Evolutionary conservation across 2,888 invertebrate species (phyloP).

Genomic region (Heliconius charithonia): DNA sequence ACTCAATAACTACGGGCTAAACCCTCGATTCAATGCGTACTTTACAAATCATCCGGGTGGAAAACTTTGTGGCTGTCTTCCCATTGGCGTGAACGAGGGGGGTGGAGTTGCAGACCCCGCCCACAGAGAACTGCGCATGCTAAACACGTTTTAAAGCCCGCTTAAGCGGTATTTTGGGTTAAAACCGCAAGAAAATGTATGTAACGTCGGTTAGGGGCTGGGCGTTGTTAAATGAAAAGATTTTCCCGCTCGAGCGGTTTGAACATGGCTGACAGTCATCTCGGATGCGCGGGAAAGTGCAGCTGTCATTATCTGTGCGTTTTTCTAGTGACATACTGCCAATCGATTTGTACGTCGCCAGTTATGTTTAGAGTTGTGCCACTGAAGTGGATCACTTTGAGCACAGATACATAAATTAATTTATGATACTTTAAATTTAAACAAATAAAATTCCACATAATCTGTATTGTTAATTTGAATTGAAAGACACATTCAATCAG

Average conservation of each 20-base stretch:
- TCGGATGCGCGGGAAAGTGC: constrained; percentile 74
- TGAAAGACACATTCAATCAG: not conserved
- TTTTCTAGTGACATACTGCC: constrained; percentile 46
- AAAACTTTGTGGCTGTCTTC: constrained; percentile 59
- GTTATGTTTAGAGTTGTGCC: constrained; percentile 15
- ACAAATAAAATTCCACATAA: not conserved
- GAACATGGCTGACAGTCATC: constrained; percentile 77
- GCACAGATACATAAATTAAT: not conserved
- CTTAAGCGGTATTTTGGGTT: constrained; percentile 83
- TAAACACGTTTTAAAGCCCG: constrained; percentile 80
- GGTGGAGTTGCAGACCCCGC: constrained; percentile 67
- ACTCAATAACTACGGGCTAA: constrained; percentile 78
- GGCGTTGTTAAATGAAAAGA: constrained; percentile 80
- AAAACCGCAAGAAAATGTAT: constrained; percentile 83
- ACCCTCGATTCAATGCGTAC: constrained; percentile 73
- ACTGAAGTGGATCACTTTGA: not conserved
- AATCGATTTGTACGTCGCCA: constrained; percentile 39
- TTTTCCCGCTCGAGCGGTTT: constrained; percentile 77
- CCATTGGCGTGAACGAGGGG: constrained; percentile 62
- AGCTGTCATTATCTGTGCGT: constrained; percentile 54
- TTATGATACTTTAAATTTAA: not conserved
- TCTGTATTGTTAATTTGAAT: too few relatives aligned
- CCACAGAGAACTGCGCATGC: constrained; percentile 73
- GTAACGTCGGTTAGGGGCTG: constrained; percentile 77
- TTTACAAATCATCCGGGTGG: constrained; percentile 71